Evolutionary conservation across 2,888 invertebrate genomes (phyloP), one percentile per base, ranked within the genome.

Genomic region (Leucophora obtusa): DNA sequence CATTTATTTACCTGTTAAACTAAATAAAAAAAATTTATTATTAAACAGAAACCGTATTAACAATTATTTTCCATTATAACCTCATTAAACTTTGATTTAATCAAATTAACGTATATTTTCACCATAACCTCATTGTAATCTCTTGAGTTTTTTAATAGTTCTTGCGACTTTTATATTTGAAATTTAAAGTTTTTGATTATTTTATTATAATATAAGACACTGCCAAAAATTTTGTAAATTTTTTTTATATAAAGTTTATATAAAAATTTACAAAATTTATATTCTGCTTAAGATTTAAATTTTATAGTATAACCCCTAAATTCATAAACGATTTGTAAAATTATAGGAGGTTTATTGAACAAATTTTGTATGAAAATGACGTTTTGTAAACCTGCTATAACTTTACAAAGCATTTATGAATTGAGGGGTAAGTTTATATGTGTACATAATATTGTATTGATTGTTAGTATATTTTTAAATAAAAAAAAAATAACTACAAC

Each of bases 361-460:
- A n/a, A n/a, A n/a, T n/a, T n/a, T n/a, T n/a, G n/a, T n/a, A n/a
- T n/a, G n/a, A n/a, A n/a, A n/a, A n/a, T n/a, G n/a, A n/a, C n/a
- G n/a, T n/a, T n/a, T n/a, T n/a, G n/a, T n/a, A n/a, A n/a, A n/a
- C n/a, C n/a, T n/a, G n/a, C n/a, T n/a, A n/a, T n/a, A n/a, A n/a
- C n/a, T n/a, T n/a, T n/a, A n/a, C n/a, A n/a, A n/a, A n/a, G n/a
- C n/a, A n/a, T n/a, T n/a, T n/a, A n/a, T n/a, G n/a, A n/a, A n/a
- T n/a, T n/a, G n/a, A n/a, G n/a, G n/a, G n/a, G n/a, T n/a, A n/a
- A 59, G 56, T 79, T 79, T 79, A 70, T 60, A 70, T 68, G 68
- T 79, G 79, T 79, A 79, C 75, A 79, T 79, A 79, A 79, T 79
- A 79, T 62, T 71, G 60, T 56, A 68, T 58, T 63, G 43, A 65